Evolutionary conservation across 2,797 vertebrate species (phyloP).

Genomic region (Sylvilagus floridanus): DNA sequence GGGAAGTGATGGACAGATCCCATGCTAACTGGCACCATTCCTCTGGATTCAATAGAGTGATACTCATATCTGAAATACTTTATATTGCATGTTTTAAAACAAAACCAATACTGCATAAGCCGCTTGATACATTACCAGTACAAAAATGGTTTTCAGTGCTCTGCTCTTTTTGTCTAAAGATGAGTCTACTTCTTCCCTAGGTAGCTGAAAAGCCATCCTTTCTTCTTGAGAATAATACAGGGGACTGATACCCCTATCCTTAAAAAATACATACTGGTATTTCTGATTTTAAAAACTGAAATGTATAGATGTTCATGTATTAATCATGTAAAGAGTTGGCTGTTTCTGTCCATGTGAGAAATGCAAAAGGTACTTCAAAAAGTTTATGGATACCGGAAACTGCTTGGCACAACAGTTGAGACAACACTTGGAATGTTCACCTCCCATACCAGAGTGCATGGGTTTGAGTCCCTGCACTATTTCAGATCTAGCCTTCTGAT

Average conservation of each 20-base stretch:
- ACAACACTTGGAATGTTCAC: too few species aligned
- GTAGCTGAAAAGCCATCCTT: not conserved
- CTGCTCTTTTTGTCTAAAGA: not conserved
- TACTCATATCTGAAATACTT: not conserved
- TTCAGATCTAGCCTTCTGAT: too few species aligned
- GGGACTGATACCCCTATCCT: not conserved
- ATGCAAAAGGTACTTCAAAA: not conserved
- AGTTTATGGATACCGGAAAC: too few species aligned
- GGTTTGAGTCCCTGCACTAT: too few species aligned
- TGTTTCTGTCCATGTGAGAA: not conserved
- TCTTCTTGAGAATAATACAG: not conserved
- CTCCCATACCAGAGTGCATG: too few species aligned
- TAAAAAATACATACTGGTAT: not conserved
- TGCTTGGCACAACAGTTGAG: too few species aligned
- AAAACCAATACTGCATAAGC: not conserved
- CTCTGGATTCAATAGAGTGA: not conserved
- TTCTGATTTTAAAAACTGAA: slow-evolving; percentile 1
- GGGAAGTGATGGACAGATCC: slow-evolving; percentile 5
- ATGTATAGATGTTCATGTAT: not conserved
- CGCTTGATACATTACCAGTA: not conserved
- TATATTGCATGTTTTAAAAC: not conserved
- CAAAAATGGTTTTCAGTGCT: not conserved
- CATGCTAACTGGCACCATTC: not conserved
- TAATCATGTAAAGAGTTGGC: not conserved
- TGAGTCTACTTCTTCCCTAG: not conserved